Evolutionary conservation across 1,140 invertebrate species (phyloP).

Genomic region (Temnothorax curvispinosus): DNA sequence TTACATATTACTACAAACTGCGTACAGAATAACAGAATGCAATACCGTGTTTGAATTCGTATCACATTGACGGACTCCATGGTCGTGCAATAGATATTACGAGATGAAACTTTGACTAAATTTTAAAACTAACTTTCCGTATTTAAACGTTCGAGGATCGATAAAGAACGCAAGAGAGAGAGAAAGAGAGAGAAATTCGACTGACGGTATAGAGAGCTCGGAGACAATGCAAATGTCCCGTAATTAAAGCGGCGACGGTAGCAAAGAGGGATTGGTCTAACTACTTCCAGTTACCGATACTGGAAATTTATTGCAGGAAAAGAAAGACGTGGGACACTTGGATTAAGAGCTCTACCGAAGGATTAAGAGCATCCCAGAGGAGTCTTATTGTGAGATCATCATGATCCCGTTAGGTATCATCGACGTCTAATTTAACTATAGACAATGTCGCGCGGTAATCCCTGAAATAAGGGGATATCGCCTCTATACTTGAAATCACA

Average conservation of each 20-base stretch:
- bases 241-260: conserved; percentile 38
- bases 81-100: neutral
- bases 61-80: neutral
- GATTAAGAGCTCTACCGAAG: conserved; percentile 12
- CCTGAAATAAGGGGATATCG: neutral
- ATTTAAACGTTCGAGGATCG: conserved; percentile 25
- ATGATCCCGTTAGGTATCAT: neutral
- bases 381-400: conserved; percentile 15
- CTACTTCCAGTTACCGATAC: conserved; percentile 35
- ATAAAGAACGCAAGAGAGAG: neutral
- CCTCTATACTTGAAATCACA: neutral
- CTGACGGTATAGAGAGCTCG: neutral
- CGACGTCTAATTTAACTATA: neutral
- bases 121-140: neutral
- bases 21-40: neutral
- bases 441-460: conserved; percentile 6
- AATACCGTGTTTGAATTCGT: neutral
- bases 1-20: neutral
- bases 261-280: conserved; percentile 26
- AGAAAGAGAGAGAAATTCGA: neutral
- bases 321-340: neutral
- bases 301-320: conserved; percentile 23
- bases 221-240: conserved; percentile 48
- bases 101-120: neutral
- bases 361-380: conserved; percentile 3